A percentile compares a stretch with the other conserved stretches of the same genome.
Evolutionary conservation across 2,888 invertebrate species (phyloP).

Genomic region (Erynnis tages): DNA sequence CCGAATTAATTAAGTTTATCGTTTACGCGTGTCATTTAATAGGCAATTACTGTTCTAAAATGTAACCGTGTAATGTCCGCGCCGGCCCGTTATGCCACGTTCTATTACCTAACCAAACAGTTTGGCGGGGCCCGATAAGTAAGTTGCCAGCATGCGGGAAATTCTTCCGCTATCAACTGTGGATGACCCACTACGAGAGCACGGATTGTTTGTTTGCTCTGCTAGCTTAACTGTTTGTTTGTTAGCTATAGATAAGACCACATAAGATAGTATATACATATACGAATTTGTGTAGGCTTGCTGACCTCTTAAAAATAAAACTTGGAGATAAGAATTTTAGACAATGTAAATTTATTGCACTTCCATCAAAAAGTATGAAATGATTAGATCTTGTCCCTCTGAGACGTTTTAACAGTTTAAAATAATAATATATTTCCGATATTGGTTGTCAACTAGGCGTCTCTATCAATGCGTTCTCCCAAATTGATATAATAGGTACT

Average conservation of each 20-base stretch:
- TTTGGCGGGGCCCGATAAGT: conserved; percentile 64
- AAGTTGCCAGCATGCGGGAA: conserved; percentile 57
- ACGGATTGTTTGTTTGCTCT: conserved; percentile 12
- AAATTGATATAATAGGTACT: too few relatives aligned
- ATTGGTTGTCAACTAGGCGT: too few relatives aligned
- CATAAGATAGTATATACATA: conserved; percentile 24
- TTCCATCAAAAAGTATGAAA: too few relatives aligned
- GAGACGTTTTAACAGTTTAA: too few relatives aligned
- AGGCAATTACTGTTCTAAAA: conserved; percentile 62
- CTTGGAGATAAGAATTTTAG: not conserved
- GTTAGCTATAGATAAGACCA: too few relatives aligned
- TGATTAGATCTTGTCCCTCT: too few relatives aligned
- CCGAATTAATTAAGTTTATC: conserved; percentile 60
- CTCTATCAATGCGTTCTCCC: too few relatives aligned
- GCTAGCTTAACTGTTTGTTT: too few relatives aligned
- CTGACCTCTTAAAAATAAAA: too few relatives aligned
- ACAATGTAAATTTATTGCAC: too few relatives aligned
- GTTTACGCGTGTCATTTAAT: conserved; percentile 60
- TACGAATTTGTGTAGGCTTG: not conserved
- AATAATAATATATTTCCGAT: too few relatives aligned
- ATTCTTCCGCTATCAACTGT: conserved; percentile 37
- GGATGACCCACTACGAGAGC: conserved; percentile 35
- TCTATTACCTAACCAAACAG: conserved; percentile 75
- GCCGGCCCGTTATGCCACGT: conserved; percentile 41
- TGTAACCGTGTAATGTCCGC: conserved; percentile 49